Conservation (phyloP, 2,113 vertebrate genomes). For the Calyptommatus sinebrachiatus region DNA sequence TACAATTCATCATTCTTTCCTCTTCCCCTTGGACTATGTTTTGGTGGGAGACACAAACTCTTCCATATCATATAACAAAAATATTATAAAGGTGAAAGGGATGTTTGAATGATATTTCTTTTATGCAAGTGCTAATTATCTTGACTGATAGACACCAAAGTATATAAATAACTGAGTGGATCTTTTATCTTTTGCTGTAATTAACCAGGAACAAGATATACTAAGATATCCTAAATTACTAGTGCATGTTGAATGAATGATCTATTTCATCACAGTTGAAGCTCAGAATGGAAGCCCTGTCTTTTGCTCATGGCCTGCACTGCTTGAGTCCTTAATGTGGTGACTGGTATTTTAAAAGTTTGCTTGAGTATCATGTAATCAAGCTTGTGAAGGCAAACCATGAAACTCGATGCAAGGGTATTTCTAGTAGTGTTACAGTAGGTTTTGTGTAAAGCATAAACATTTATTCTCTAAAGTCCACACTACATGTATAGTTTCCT, state of each 20-base stretch:
- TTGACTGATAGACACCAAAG: background rate
- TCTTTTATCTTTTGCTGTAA: background rate
- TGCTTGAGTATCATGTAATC: background rate
- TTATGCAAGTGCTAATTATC: background rate
- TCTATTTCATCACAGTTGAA: background rate
- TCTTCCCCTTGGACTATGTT: background rate
- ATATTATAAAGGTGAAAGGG: background rate
- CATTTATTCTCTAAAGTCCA: background rate
- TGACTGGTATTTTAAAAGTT: background rate
- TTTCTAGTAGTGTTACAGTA: background rate
- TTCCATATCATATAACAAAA: background rate
- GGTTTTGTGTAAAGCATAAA: background rate
- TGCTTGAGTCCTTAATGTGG: background rate
- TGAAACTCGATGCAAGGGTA: background rate
- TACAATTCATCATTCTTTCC: no score
- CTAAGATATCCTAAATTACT: background rate
- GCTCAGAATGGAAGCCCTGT: background rate
- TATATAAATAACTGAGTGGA: background rate
- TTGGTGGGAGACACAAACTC: background rate
- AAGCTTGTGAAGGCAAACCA: background rate
- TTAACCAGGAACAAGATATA: background rate
- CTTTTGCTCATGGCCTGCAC: background rate
- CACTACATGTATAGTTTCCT: background rate
- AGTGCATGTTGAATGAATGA: background rate
- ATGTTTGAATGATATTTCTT: background rate